Evolutionary conservation across 2,113 vertebrate species (phyloP), one percentile per base, ranked within the genome.

Genomic region (Sardina pilchardus): DNA sequence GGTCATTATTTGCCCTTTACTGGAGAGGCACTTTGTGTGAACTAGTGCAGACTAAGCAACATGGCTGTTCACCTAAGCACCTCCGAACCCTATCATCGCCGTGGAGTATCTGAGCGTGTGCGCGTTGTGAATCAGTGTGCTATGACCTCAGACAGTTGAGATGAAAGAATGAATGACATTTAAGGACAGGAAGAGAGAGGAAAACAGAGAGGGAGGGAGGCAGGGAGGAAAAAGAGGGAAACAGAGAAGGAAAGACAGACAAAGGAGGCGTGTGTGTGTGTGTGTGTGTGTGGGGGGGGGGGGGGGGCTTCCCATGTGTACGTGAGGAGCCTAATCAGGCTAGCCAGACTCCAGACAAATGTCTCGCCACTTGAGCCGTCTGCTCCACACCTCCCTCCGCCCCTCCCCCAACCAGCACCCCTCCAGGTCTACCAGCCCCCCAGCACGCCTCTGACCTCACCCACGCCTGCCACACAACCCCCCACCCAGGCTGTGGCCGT

Each of bases 251-350:
- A 30, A 30, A 67, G 30, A 78, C 71, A 78, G 39, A 78, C 30
- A 78, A 34, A 78, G 34, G 71, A 78, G 71, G 26, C 12, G 63
- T 71, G 63, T 71, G 63, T 71, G 63, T 34, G 26, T 71, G 63
- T 75, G 67, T 71, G 63, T 71, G 63, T 71, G 63, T 71, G 71
- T 78, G 12, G 36, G 71, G 17, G 71, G 17, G 30, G 17, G 71
- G 71, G 30, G 30, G 30, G 26, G 10, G 30, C n/a, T 2, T 78
- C 71, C 71, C 14, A 34, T 78, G 71, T 78, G 10, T 78, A 78
- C 71, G 71, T 78, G 71, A 78, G 71, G 10, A 78, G 71, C 71
- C 71, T 36, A 78, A 78, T 78, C 71, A 78, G 71, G 30, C 30
- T 78, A 36, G 71, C 71, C 71, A 78, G 26, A 17, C 71, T 78